These are phyloP conservation scores for Achlya flavicornis DNA, from an alignment of 2,888 invertebrate species.

Conservation along the genomic window DNA sequence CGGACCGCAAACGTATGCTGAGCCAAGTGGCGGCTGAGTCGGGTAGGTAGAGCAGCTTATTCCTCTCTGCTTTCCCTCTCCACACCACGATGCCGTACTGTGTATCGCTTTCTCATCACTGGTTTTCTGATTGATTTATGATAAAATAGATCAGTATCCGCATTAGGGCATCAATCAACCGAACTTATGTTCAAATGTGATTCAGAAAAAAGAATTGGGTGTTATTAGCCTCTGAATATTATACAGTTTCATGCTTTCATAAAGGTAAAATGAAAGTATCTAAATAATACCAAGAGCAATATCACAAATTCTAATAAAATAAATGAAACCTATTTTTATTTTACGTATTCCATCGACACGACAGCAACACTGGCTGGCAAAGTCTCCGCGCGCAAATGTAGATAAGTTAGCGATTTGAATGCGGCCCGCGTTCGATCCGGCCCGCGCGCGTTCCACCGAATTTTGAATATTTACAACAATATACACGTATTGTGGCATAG, in stretches of 20 bases:
- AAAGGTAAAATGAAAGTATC: neutral
- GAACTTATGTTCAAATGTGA: too few relatives aligned
- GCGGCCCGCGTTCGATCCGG: constrained; percentile 70
- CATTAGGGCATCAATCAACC: too few relatives aligned
- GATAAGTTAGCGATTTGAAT: constrained; percentile 75
- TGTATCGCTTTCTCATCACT: too few relatives aligned
- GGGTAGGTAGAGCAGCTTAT: too few relatives aligned
- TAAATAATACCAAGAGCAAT: neutral
- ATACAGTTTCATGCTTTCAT: neutral
- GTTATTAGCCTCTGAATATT: neutral
- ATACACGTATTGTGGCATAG: constrained; percentile 38
- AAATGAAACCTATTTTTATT: constrained; percentile 4
- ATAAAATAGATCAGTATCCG: too few relatives aligned
- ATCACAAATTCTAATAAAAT: neutral
- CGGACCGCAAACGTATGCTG: too few relatives aligned
- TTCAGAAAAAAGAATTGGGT: too few relatives aligned
- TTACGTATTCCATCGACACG: constrained; percentile 16
- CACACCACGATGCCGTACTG: too few relatives aligned
- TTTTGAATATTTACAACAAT: constrained; percentile 60
- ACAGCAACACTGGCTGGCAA: constrained; percentile 27
- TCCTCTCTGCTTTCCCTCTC: too few relatives aligned
- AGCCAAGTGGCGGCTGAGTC: too few relatives aligned
- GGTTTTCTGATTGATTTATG: too few relatives aligned
- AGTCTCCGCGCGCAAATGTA: constrained; percentile 48
- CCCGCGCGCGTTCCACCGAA: constrained; percentile 50